Base-by-base conservation (phyloP, 1,140 invertebrate genomes). In the Tachypleus tridentatus region DNA sequence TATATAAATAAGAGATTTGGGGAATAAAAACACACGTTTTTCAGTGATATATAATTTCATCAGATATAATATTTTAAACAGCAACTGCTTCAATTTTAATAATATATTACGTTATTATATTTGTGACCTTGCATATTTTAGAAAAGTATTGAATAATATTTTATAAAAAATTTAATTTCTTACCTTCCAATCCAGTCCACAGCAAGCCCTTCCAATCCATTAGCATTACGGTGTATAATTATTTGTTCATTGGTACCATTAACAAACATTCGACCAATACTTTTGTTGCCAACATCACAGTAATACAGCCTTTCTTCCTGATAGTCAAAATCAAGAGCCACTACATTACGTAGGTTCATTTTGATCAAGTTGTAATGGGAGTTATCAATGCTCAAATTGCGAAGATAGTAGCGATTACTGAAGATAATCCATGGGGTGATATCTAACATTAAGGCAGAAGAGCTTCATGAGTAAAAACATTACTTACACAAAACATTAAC, bases 331-430 rank as follows among this genome's bases (percentile, higher is more conserved):
- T 98, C 95, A 47, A 99, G 79, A 0, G 93, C 93, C 0, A 98
- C 95, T 7, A 98, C 94, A 74, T 98, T 98, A 74, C 95, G 87
- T 0, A 98, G 82, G 73, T 97, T 94, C 76, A 96, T 92, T 70
- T 96, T 91, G 72, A 97, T 85, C 0, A 98, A 78, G 68, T 87
- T 87, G 71, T 97, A 97, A 5, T 83, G 78, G 3, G 82, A 79
- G 0, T 91, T 94, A 75, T 98, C 94, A 0, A 86, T 83, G 0
- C 92, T 93, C 84, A 98, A 89, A 70, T 98, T 97, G 62, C 96
- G 82, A 3, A 98, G 86, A 74, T 99, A 99, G 75, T 98, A 98
- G 73, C 97, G 96, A 73, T 99, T 99, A 5, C 93, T 95, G 73
- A 98, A 97, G 57, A 99, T 83, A 10, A 99, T 76, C 91, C 93